Percentiles rank a stretch among this genome's conserved stretches.
These are phyloP conservation scores for Eustalomyia histrio DNA, from an alignment of 2,888 invertebrate genomes.

Conservation along the genomic window DNA sequence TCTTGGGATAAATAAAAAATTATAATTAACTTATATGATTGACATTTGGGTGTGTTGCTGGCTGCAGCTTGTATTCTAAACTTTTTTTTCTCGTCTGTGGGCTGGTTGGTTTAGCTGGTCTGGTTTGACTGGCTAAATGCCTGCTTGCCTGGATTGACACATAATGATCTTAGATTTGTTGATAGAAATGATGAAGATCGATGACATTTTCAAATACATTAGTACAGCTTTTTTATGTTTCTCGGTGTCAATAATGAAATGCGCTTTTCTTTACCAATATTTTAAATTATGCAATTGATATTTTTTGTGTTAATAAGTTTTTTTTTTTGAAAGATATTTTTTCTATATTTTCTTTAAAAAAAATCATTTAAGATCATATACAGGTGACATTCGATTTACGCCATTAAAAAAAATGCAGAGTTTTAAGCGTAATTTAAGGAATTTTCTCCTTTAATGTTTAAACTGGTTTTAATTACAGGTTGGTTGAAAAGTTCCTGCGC, in stretches of 20 bases:
- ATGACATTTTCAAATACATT: slow-evolving; percentile 48
- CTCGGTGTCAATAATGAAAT: slow-evolving; percentile 4
- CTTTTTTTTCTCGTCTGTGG: slow-evolving; percentile 14
- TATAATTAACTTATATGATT: slow-evolving; percentile 67
- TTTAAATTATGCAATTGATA: slow-evolving; percentile 17
- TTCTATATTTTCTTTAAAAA: not conserved
- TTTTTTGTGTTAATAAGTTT: slow-evolving; percentile 7
- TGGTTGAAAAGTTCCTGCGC: too few relatives aligned
- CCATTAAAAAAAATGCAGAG: too few relatives aligned
- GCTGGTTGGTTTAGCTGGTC: slow-evolving; percentile 25
- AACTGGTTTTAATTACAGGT: too few relatives aligned
- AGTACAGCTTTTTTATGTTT: slow-evolving; percentile 12
- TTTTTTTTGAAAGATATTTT: not conserved
- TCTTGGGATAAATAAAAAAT: slow-evolving; percentile 58
- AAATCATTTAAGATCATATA: too few relatives aligned
- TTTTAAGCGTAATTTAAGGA: too few relatives aligned
- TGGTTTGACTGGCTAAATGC: slow-evolving; percentile 37
- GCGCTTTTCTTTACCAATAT: slow-evolving; percentile 22
- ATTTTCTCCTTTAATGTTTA: too few relatives aligned
- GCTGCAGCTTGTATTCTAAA: slow-evolving; percentile 29
- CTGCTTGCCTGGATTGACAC: slow-evolving; percentile 36
- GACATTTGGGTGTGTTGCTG: slow-evolving; percentile 64
- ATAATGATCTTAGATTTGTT: slow-evolving; percentile 45
- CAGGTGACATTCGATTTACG: too few relatives aligned
- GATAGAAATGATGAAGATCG: slow-evolving; percentile 64